Evolutionary conservation across 2,888 invertebrate genomes (phyloP), one percentile per base, ranked within the genome.

Genomic region (Agonopterix heracliana): DNA sequence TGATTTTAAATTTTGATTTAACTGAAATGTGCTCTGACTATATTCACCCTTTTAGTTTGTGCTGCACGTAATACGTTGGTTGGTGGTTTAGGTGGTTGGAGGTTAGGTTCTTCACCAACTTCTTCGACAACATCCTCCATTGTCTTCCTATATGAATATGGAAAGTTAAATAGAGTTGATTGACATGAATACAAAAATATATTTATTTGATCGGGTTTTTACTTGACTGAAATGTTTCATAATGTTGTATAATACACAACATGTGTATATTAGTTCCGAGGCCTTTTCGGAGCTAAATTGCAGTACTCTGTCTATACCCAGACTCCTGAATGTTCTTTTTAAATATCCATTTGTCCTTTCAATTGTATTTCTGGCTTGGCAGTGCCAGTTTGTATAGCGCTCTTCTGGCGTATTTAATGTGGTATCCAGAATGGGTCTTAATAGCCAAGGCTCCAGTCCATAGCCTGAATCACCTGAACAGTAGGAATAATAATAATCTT

Each of bases 321-420:
- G 17, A 12, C 48, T 45, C 9, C 50, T 8, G 13, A 46, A 44
- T 9, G 26, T 54, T 7, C 54, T 49, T 54, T 54, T 54, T 9
- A 54, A 48, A 44, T 51, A 51, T 9, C 54, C 54, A 45, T 51
- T 51, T 5, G 51, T 47, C 10, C 54, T 35, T 42, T 54, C 49
- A 2, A 54, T 45, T 11, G 17, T 14, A 44, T 51, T 54, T 9
- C 51, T 13, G 8, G 42, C 9, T 35, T 3, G 10, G 10, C 35
- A 35, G 26, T 48, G 44, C 44, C 47, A 44, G 5, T 48, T 9
- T 1, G 47, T 48, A n/a, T 44, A 44, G 1, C 44, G 41, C 2
- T 17, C 10, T 26, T 43, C 47, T 38, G 38, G 38, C 11, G 17
- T 11, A 26, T 48, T 48, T n/a, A 4, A 5, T 5, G 35, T 26